Conservation (phyloP, 2,888 invertebrate genomes). For the Hydrotaea diabolus region DNA sequence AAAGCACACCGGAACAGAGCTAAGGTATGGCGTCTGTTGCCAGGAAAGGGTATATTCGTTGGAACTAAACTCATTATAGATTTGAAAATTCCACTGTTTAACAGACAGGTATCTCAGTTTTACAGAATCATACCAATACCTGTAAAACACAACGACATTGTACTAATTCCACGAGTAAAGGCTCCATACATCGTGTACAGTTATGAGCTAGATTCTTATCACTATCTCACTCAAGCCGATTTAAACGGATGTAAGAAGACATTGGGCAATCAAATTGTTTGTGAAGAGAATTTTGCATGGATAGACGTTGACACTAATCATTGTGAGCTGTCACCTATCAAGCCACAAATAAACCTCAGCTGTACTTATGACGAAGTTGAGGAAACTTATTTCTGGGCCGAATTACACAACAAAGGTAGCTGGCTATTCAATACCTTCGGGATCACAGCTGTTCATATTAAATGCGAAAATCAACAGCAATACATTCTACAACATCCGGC, state of each 20-base stretch:
- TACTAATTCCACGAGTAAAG: background rate
- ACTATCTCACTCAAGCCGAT: background rate
- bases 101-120: background rate
- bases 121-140: background rate
- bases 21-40: background rate
- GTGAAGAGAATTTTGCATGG: background rate
- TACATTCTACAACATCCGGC: background rate
- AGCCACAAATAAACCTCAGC: background rate
- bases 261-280: background rate
- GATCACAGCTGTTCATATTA: background rate
- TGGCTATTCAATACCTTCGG: background rate
- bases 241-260: background rate
- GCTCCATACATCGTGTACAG: constrained; percentile 9
- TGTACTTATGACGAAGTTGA: background rate
- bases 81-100: background rate
- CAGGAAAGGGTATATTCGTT: background rate
- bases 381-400: background rate
- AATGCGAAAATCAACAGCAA: background rate
- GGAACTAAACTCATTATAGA: background rate
- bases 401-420: background rate
- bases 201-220: background rate
- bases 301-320: background rate
- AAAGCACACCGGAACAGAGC: background rate
- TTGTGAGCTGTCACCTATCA: background rate
- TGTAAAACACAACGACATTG: background rate